Conservation (phyloP, 2,113 vertebrate species). For the Thamnophis sirtalis region DNA sequence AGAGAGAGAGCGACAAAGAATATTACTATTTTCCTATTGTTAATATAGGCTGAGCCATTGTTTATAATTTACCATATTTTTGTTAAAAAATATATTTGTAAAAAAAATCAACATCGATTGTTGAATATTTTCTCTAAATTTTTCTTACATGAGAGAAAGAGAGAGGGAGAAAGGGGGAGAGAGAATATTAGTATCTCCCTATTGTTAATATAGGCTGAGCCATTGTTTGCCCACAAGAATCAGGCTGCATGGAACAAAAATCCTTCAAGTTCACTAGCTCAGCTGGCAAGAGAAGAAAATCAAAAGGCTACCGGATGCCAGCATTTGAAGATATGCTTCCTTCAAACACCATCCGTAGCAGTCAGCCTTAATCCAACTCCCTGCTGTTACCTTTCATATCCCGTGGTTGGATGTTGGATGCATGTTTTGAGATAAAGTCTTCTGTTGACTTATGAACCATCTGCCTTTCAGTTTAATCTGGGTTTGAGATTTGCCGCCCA, state of each 20-base stretch:
- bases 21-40: background rate
- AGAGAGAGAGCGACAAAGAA: background rate
- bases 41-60: background rate
- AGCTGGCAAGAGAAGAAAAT: constrained; percentile 29
- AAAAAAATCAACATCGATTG: no score
- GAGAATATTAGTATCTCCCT: background rate
- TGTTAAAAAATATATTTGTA: no score
- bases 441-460: constrained; percentile 13
- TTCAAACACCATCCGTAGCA: constrained; percentile 8
- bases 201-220: background rate
- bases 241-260: constrained; percentile 7
- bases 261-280: constrained; percentile 31
- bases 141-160: no score
- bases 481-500: background rate
- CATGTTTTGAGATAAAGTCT: constrained; percentile 40
- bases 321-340: constrained; percentile 28
- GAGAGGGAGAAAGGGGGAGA: no score
- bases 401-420: constrained; percentile 20
- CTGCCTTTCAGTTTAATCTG: constrained; percentile 18
- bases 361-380: constrained; percentile 36
- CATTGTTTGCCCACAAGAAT: constrained; percentile 25
- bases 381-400: constrained; percentile 42
- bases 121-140: no score
- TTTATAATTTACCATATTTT: constrained; percentile 2
- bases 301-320: constrained; percentile 5